Evolutionary conservation across 2,888 invertebrate genomes (phyloP), one percentile per base, ranked within the genome.

Genomic region (Eueremaeus valkanovi): DNA sequence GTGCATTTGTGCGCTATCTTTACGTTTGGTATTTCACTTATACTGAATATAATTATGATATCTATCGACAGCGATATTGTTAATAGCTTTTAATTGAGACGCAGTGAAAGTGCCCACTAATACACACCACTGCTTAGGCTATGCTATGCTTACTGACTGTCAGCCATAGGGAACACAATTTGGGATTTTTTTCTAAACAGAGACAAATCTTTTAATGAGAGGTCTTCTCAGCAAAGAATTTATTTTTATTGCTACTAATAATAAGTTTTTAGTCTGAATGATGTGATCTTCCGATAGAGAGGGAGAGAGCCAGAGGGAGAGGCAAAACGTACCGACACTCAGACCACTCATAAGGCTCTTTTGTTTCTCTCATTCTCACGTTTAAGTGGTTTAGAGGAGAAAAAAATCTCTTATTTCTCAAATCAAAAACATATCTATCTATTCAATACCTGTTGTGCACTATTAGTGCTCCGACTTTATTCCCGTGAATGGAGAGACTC

Each of bases 81-180:
- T 66, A 66, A 66, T 66, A 36, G 36, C 66, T 31, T 66, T 36
- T 66, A 66, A 66, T 66, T 66, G 66, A 66, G 66, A 36, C 66
- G 40, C 33, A 36, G 21, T 16, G 36, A 33, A 66, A 66, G n/a
- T 61, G 31, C 16, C 31, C 61, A 31, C 55, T 24, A 55, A 55
- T 55, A 55, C 21, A 27, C 24, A 31, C 27, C 29, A 29, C 31
- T 61, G 27, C 29, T 61, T 29, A 51, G 21, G 21, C 51, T 49
- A 45, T 13, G 18, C 45, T 6, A 18, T 16, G 16, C 51, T 21
- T 5, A 24, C n/a, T 49, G 16, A 18, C 3, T 51, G 16, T 21
- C 51, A 24, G 51, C 8, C 21, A 24, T 45, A 18, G 3, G 16
- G 40, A 51, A 24, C n/a, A 51, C 3, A 51, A 21, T 24, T 24